Conservation (phyloP, 1,140 invertebrate genomes). For the Eriosoma lanigerum region DNA sequence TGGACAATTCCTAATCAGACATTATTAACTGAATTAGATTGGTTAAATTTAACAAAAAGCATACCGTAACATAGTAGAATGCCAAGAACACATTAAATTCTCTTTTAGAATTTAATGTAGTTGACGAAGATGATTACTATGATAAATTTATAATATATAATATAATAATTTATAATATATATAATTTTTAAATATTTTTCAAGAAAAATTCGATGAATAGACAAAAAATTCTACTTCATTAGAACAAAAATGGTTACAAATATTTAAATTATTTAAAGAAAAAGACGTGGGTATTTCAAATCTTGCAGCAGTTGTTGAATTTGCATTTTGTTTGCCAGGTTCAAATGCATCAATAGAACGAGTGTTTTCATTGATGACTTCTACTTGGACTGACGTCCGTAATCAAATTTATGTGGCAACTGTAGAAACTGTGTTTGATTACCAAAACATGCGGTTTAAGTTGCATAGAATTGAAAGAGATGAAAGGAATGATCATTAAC, state of each 20-base stretch:
- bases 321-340: constrained; percentile 8
- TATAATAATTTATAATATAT: no score
- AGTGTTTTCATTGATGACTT: constrained; percentile 22
- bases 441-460: neutral
- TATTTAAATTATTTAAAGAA: constrained; percentile 9
- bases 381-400: neutral
- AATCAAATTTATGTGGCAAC: neutral
- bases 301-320: neutral
- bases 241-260: constrained; percentile 11
- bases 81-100: neutral
- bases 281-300: constrained; percentile 18
- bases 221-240: neutral
- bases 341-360: neutral
- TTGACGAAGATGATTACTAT: constrained; percentile 8
- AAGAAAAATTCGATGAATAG: neutral
- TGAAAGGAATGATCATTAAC: no score
- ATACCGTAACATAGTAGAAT: neutral
- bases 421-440: constrained; percentile 2
- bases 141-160: no score
- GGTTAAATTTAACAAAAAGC: constrained; percentile 15
- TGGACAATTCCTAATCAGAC: neutral
- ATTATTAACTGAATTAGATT: no score
- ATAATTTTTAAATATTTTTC: constrained; percentile 7
- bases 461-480: no score
- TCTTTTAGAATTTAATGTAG: neutral